Conservation (phyloP, 1,140 invertebrate genomes). For the Drosophila burlai region DNA sequence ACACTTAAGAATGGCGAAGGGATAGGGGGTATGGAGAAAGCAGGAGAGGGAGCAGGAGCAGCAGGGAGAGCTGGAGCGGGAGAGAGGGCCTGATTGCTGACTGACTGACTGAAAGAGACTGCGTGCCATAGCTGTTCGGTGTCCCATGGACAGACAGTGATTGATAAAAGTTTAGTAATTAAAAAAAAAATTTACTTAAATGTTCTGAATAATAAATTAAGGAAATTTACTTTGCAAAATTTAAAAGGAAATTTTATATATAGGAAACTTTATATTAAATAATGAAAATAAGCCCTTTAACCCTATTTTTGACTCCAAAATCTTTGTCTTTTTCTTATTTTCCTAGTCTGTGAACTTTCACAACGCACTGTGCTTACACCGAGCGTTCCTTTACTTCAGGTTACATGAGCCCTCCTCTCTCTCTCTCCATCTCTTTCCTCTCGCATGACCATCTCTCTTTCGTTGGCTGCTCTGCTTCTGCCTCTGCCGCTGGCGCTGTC, state of each 20-base stretch:
- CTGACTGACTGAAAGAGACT: conserved; percentile 52
- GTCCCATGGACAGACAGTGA: conserved; percentile 37
- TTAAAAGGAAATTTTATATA: background rate
- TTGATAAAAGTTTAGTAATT: background rate
- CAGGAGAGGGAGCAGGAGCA: background rate
- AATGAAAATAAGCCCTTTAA: background rate
- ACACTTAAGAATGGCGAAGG: conserved; percentile 33
- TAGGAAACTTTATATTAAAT: background rate
- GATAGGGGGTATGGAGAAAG: background rate
- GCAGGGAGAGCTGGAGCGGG: conserved; percentile 5
- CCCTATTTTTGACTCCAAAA: background rate
- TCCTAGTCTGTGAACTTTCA: conserved; percentile 12
- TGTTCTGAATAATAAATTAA: background rate
- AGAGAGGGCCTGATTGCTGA: conserved; percentile 40
- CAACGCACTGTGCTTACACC: conserved; percentile 48
- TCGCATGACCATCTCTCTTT: conserved; percentile 8
- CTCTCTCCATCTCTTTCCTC: conserved; percentile 7
- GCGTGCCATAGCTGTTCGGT: conserved; percentile 10
- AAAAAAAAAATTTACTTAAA: background rate
- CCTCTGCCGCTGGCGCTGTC: background rate
- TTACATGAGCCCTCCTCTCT: conserved; percentile 51
- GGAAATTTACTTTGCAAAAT: no score
- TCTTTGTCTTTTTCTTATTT: background rate
- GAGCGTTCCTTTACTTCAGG: conserved; percentile 69
- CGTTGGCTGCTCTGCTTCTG: conserved; percentile 17